Percentiles rank a stretch among this genome's conserved stretches.
phyloP scores from a whole-genome alignment of 2,888 invertebrate genomes.

The Brachylomia viminalis region DNA sequence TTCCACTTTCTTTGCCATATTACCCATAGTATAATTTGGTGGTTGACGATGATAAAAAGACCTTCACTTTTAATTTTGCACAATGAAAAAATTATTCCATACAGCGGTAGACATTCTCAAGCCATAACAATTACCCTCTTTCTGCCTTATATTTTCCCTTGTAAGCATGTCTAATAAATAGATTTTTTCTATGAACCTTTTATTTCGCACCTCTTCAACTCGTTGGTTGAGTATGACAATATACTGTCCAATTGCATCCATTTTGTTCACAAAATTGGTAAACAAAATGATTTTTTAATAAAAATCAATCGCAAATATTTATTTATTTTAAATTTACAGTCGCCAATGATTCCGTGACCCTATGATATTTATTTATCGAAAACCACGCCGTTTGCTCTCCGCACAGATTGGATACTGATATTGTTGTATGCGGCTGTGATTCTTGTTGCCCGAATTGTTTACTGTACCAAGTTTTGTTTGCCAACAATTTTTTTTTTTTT shows the following conservation, averaged over 20 bases:
- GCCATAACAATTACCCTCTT: neutral
- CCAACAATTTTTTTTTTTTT: neutral
- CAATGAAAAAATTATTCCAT: neutral
- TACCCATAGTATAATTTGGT: neutral
- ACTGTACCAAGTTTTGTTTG: constrained; percentile 46
- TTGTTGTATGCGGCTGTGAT: constrained; percentile 49
- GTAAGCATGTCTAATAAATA: too few species aligned
- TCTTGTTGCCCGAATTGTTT: constrained; percentile 47
- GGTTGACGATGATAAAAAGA: neutral
- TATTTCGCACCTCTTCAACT: neutral
- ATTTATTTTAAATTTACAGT: constrained; percentile 21
- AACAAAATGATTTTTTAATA: too few species aligned
- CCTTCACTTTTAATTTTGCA: neutral
- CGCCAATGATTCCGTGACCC: constrained; percentile 29
- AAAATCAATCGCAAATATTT: constrained; percentile 7
- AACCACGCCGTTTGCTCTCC: constrained; percentile 58
- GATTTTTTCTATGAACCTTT: neutral
- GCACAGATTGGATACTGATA: constrained; percentile 63
- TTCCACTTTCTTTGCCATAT: too few species aligned
- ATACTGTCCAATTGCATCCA: neutral
- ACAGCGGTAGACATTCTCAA: neutral
- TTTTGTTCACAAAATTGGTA: constrained; percentile 1
- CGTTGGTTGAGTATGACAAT: neutral
- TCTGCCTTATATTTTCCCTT: neutral
- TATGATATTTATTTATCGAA: constrained; percentile 63